Conservation (phyloP, 2,113 vertebrate species). For the Hylia prasina region DNA sequence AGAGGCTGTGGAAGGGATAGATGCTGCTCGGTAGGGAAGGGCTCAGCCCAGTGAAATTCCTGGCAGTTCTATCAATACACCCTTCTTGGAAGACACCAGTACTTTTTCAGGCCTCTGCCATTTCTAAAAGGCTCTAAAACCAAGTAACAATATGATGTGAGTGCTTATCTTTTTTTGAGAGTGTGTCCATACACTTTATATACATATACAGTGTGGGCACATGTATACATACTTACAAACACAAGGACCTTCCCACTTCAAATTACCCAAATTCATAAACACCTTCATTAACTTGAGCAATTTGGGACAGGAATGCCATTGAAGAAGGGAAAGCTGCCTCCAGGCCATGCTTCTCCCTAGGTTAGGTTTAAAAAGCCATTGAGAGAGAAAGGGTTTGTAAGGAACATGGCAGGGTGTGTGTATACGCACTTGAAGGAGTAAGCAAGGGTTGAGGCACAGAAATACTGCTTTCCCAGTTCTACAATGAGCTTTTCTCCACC, state of each 20-base stretch:
- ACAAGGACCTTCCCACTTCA: background rate
- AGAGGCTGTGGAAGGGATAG: background rate
- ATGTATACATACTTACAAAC: background rate
- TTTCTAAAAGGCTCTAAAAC: background rate
- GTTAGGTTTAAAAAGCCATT: background rate
- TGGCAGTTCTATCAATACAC: background rate
- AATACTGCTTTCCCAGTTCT: fast-evolving
- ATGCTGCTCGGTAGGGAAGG: background rate
- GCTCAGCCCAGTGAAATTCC: background rate
- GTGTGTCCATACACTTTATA: background rate
- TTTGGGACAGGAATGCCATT: background rate
- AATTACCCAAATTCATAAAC: background rate
- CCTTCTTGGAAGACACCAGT: background rate
- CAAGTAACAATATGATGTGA: background rate
- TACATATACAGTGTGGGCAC: background rate
- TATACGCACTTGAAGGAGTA: background rate
- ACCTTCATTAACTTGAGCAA: background rate
- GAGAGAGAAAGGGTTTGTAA: background rate
- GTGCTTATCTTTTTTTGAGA: background rate
- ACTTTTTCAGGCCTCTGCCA: background rate
- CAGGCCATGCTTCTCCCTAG: background rate
- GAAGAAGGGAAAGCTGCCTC: background rate
- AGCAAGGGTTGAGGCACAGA: background rate
- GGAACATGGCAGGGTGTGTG: fast-evolving
- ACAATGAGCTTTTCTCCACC: background rate